Conservation (phyloP, 2,888 invertebrate genomes). For the Unio delphinus region DNA sequence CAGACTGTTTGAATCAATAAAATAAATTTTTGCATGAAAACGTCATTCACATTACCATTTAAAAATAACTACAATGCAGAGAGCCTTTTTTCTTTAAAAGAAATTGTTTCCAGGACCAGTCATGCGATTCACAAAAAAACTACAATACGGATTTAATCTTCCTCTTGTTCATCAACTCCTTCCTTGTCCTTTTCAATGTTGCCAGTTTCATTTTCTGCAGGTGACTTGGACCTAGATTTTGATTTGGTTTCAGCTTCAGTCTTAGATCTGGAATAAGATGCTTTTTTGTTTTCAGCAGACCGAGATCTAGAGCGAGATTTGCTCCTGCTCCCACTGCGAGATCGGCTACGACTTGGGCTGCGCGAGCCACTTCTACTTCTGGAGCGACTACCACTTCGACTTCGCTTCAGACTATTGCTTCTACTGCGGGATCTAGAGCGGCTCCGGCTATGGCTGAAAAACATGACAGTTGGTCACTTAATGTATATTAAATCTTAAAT, state of each 20-base stretch:
- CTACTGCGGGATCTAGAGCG: conserved; percentile 58
- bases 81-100: no score
- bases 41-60: no score
- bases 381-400: conserved; percentile 22
- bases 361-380: conserved; percentile 20
- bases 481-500: no score
- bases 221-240: conserved; percentile 33
- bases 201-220: conserved; percentile 1
- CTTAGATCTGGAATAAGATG: conserved; percentile 32
- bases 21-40: no score
- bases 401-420: conserved; percentile 25
- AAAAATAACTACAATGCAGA: no score
- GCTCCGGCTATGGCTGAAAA: conserved; percentile 72
- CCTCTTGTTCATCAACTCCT: no score
- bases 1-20: no score
- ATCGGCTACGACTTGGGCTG: conserved; percentile 20
- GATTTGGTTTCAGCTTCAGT: conserved; percentile 39
- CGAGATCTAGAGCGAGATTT: conserved; percentile 18
- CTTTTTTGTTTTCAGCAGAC: conserved; percentile 22
- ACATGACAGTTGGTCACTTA: background rate
- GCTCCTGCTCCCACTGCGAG: conserved; percentile 21
- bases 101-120: no score
- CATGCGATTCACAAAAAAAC: no score
- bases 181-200: no score
- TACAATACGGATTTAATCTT: no score